A percentile compares a stretch with the other conserved stretches of the same genome.
phyloP scores from a whole-genome alignment of 2,797 vertebrate genomes.

The Pangasius krempfi region DNA sequence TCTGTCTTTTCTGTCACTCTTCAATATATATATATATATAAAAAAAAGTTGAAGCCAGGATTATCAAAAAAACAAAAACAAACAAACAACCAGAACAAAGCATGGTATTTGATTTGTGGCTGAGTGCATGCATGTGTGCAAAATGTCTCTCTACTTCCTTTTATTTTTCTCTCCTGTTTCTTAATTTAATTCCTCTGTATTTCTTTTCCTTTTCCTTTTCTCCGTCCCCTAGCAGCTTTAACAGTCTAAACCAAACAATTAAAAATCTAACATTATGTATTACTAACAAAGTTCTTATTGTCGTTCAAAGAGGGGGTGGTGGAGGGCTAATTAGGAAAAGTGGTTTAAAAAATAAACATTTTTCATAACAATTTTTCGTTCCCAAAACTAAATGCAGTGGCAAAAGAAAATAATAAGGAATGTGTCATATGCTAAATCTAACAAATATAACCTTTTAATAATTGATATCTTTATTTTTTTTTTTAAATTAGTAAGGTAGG shows the following conservation, averaged over 20 bases:
- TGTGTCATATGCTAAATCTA: neutral
- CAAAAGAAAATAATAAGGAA: neutral
- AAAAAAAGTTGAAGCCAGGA: neutral
- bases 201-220: neutral
- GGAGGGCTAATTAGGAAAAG: neutral
- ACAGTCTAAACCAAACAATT: no score
- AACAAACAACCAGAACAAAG: neutral
- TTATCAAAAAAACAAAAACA: neutral
- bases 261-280: neutral
- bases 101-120: neutral
- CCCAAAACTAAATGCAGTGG: neutral
- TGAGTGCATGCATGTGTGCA: neutral
- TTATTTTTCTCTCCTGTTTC: neutral
- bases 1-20: neutral
- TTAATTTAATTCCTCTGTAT: neutral
- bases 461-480: no score
- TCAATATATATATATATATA: neutral
- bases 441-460: neutral
- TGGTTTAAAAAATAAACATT: neutral
- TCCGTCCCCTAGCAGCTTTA: no score
- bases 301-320: neutral
- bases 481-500: neutral
- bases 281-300: neutral
- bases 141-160: neutral
- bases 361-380: no score